A percentile compares a stretch with the other conserved stretches of the same genome.
Evolutionary conservation across 2,888 invertebrate species (phyloP).

Genomic region (Eupeodes latifasciatus): DNA sequence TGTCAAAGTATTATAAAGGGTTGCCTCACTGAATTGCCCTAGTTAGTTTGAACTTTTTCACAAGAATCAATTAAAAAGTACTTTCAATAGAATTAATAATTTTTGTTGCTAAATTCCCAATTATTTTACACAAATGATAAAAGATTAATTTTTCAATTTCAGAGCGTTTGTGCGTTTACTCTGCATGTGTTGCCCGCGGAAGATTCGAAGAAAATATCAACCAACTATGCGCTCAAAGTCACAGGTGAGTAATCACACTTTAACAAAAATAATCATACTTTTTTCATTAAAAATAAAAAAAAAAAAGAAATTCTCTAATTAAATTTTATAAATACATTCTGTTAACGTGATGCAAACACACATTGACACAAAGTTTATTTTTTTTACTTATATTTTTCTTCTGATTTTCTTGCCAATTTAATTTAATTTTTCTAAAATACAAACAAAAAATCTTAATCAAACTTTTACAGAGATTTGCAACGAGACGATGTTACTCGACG

Average conservation of each 20-base stretch:
- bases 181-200: constrained; percentile 94
- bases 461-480: constrained; percentile 90
- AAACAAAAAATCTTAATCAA: constrained; percentile 59
- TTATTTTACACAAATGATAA: no score
- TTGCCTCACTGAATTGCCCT: no score
- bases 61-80: no score
- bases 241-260: constrained; percentile 87
- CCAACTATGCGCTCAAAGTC: constrained; percentile 94
- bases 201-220: constrained; percentile 91
- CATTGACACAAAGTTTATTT: constrained; percentile 41
- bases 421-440: constrained; percentile 65
- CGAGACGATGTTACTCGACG: constrained; percentile 91
- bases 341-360: constrained; percentile 47
- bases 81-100: no score
- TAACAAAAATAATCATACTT: no score
- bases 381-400: background rate
- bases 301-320: background rate
- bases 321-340: background rate
- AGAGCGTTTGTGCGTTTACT: constrained; percentile 96
- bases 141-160: constrained; percentile 84
- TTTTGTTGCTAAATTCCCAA: no score
- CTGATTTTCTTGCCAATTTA: constrained; percentile 35
- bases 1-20: no score
- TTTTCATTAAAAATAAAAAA: background rate
- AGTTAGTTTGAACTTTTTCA: no score